These are phyloP conservation scores for Diabrotica undecimpunctata DNA, from an alignment of 1,140 invertebrate species.

Conservation along the genomic window DNA sequence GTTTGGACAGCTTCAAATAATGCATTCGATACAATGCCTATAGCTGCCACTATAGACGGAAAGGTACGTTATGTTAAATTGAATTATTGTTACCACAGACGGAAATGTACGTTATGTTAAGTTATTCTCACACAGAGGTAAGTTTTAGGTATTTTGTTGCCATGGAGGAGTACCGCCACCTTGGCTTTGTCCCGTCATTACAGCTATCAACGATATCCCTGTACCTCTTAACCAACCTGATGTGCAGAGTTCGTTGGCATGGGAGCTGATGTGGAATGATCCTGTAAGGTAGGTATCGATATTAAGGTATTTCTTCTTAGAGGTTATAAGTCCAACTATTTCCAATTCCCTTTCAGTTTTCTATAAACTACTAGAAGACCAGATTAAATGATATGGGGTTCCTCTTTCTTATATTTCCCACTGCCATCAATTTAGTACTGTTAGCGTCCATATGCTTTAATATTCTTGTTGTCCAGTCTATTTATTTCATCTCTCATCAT, in stretches of 20 bases:
- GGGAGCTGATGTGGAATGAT: constrained; percentile 79
- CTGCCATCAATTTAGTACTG: too few species aligned
- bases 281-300: constrained; percentile 55
- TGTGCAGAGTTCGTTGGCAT: constrained; percentile 62
- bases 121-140: constrained; percentile 53
- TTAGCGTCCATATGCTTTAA: too few species aligned
- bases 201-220: constrained; percentile 60
- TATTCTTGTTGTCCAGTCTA: too few species aligned
- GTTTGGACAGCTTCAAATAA: constrained; percentile 68
- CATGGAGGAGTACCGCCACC: constrained; percentile 73
- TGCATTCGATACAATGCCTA: constrained; percentile 67
- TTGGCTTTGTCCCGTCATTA: constrained; percentile 54
- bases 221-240: constrained; percentile 62
- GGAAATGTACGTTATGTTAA: constrained; percentile 51
- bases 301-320: background rate
- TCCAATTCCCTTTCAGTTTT: too few species aligned
- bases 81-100: constrained; percentile 66
- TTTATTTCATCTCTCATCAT: too few species aligned
- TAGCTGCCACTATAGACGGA: constrained; percentile 67
- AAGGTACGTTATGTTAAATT: constrained; percentile 48
- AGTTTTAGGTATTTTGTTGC: constrained; percentile 65
- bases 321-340: too few species aligned
- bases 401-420: too few species aligned
- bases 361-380: too few species aligned
- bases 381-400: too few species aligned